A percentile compares a stretch with the other conserved stretches of the same genome.
Evolutionary conservation across 2,113 vertebrate genomes (phyloP).

Genomic region (Theristicus caerulescens): DNA sequence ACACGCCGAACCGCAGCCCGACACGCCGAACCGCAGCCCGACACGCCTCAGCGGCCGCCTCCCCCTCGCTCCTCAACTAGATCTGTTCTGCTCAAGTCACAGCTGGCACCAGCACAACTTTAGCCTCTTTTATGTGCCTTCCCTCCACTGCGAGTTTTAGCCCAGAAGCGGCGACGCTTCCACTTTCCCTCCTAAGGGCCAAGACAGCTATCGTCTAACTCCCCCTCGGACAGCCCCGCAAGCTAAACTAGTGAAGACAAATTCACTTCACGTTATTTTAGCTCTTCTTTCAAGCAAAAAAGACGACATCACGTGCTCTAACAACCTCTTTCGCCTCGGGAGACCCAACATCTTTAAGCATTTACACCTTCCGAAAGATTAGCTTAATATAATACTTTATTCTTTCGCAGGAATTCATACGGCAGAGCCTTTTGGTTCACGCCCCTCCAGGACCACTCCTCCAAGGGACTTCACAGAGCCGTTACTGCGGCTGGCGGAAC

Average conservation of each 20-base stretch:
- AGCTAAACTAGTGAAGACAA: no score
- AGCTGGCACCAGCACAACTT: background rate
- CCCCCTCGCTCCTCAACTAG: accelerated
- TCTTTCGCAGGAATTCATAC: background rate
- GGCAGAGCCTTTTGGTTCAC: background rate
- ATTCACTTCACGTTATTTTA: no score
- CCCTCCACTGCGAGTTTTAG: accelerated
- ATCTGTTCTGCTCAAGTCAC: background rate
- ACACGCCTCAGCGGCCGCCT: background rate
- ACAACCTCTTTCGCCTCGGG: background rate
- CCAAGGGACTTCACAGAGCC: background rate
- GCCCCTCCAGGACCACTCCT: background rate
- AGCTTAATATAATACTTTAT: background rate
- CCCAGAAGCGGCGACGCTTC: accelerated
- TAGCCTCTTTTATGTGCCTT: accelerated
- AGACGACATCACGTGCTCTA: accelerated
- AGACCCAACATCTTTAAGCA: background rate
- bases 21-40: accelerated
- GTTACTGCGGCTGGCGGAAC: background rate
- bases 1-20: no score
- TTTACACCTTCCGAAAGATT: background rate
- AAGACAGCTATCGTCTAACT: accelerated
- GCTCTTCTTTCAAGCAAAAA: background rate
- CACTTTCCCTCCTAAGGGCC: background rate
- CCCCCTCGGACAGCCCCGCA: background rate